A percentile compares a stretch with the other conserved stretches of the same genome.
Evolutionary conservation across 2,888 invertebrate species (phyloP).

Genomic region (Celastrina argiolus): DNA sequence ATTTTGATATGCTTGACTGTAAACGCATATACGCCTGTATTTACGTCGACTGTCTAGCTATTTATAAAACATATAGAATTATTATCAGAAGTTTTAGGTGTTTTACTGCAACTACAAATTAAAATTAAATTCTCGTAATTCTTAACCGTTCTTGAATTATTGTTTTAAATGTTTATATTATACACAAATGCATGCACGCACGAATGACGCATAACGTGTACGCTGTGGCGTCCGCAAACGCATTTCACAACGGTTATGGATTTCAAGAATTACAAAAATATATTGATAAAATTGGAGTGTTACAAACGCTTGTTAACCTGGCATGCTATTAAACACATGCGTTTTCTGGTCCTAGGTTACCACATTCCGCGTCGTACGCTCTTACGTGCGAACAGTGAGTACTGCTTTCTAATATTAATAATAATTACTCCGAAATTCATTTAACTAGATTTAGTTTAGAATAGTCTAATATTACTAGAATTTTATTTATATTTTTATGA

Average conservation of each 20-base stretch:
- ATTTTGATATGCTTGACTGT: not conserved
- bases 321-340: slow-evolving; percentile 72
- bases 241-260: not conserved
- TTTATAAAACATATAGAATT: too few relatives aligned
- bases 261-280: not conserved
- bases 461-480: not conserved
- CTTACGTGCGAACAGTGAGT: slow-evolving; percentile 83
- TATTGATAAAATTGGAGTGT: slow-evolving; percentile 36
- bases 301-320: slow-evolving; percentile 67
- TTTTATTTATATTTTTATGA: not conserved
- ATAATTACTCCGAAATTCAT: slow-evolving; percentile 33
- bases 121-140: not conserved
- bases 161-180: not conserved
- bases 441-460: not conserved
- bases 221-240: not conserved
- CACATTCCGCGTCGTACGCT: slow-evolving; percentile 80
- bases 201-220: not conserved
- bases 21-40: not conserved
- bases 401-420: slow-evolving; percentile 54
- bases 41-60: not conserved
- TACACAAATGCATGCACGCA: not conserved
- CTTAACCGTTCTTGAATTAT: not conserved
- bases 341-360: slow-evolving; percentile 78
- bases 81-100: too few relatives aligned
- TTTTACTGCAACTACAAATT: not conserved